Percentiles rank a stretch among this genome's conserved stretches.
These are phyloP conservation scores for Streptopelia turtur DNA, from an alignment of 2,797 vertebrate species.

Conservation along the genomic window DNA sequence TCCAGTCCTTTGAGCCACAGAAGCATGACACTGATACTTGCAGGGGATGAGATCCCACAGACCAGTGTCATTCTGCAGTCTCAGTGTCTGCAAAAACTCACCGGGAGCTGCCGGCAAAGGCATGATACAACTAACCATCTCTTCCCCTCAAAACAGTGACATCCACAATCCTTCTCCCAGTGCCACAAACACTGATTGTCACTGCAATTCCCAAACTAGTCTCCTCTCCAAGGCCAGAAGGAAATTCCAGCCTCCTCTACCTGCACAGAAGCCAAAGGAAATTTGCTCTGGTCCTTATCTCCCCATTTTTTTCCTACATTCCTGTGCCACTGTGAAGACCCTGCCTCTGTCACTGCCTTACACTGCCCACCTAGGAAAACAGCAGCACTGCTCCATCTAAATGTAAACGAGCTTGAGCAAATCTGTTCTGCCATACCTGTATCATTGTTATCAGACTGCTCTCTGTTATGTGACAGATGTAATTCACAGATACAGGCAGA, in stretches of 20 bases:
- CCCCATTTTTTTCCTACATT: not conserved
- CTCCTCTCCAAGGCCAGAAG: not conserved
- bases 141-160: not conserved
- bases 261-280: not conserved
- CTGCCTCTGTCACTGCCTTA: not conserved
- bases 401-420: not conserved
- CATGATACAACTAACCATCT: not conserved
- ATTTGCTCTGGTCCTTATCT: not conserved
- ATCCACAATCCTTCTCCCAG: not conserved
- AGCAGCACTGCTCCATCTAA: not conserved
- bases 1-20: not conserved
- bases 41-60: not conserved
- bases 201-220: not conserved
- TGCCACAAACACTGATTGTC: not conserved
- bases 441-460: not conserved
- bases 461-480: not conserved
- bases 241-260: not conserved
- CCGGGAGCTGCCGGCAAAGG: not conserved
- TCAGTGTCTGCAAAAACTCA: not conserved
- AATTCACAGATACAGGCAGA: not conserved
- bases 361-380: not conserved
- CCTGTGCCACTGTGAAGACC: not conserved
- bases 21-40: accelerated
- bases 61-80: not conserved
- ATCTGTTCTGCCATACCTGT: not conserved